Conservation (phyloP, 2,888 invertebrate genomes). For the Leucozona laternaria region DNA sequence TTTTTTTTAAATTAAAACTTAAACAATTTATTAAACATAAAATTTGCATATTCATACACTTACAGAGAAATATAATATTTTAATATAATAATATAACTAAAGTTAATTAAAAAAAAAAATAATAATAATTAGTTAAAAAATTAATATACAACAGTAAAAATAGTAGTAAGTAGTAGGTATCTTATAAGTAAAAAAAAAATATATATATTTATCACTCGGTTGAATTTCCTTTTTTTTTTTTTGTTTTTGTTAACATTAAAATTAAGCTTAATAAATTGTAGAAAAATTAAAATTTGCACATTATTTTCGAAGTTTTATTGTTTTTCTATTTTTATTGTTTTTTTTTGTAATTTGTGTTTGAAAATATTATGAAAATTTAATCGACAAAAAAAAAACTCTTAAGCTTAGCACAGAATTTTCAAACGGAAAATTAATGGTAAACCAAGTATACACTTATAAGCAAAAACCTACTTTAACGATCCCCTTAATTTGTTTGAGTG, state of each 20-base stretch:
- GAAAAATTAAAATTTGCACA: conserved; percentile 31
- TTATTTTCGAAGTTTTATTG: neutral
- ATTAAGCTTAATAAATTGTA: conserved; percentile 23
- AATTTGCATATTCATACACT: conserved; percentile 60
- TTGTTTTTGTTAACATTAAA: conserved; percentile 32
- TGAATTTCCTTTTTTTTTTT: conserved; percentile 45
- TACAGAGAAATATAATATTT: conserved; percentile 40
- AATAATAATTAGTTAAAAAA: conserved; percentile 11
- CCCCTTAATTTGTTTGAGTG: neutral
- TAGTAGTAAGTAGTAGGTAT: conserved; percentile 66
- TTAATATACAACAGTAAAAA: conserved; percentile 66
- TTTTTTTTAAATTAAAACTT: conserved; percentile 55
- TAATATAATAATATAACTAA: conserved; percentile 42
- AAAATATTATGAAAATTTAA: neutral
- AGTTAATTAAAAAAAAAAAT: conserved; percentile 39
- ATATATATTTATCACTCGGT: conserved; percentile 70
- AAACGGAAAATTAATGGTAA: conserved; percentile 57
- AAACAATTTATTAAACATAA: conserved; percentile 46
- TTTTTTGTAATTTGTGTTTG: conserved; percentile 3
- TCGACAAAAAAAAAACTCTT: conserved; percentile 10
- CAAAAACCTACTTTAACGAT: neutral
- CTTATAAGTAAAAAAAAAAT: conserved; percentile 62
- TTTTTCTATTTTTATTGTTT: conserved; percentile 6
- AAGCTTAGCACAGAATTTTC: conserved; percentile 62
- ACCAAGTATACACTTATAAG: conserved; percentile 20